A percentile compares a stretch with the other conserved stretches of the same genome.
These are phyloP conservation scores for Heteropelma amictum DNA, from an alignment of 2,888 invertebrate genomes.

Conservation along the genomic window DNA sequence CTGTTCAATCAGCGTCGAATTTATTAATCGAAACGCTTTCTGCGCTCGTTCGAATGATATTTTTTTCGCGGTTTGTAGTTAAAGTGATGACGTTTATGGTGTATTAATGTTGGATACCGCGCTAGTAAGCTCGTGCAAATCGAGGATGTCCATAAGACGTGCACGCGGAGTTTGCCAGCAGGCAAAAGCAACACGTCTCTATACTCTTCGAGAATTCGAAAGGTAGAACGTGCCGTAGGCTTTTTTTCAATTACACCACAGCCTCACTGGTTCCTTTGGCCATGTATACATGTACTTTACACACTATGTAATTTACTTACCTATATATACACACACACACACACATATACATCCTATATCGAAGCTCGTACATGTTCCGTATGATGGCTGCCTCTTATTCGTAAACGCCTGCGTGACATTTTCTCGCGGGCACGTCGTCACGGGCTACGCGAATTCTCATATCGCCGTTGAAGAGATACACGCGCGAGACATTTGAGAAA, in stretches of 20 bases:
- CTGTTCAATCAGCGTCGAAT: background rate
- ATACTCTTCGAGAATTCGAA: conserved; percentile 43
- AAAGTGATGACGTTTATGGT: background rate
- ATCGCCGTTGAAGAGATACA: background rate
- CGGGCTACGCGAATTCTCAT: conserved; percentile 31
- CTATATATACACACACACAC: background rate
- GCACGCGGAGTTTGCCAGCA: conserved; percentile 7
- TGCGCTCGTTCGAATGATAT: no score
- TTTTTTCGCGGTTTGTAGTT: no score
- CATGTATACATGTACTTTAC: background rate
- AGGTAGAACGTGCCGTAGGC: conserved; percentile 51
- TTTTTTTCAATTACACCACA: conserved; percentile 49
- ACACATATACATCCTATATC: conserved; percentile 1
- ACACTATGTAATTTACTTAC: background rate
- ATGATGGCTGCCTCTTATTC: conserved; percentile 35
- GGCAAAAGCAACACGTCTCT: conserved; percentile 21
- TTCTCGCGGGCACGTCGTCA: conserved; percentile 60
- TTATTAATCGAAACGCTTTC: background rate
- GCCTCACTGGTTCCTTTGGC: conserved; percentile 8
- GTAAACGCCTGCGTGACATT: conserved; percentile 64
- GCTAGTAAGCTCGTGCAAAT: conserved; percentile 1
- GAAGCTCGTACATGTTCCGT: no score
- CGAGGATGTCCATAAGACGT: conserved; percentile 44
- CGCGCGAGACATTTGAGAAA: conserved; percentile 45
- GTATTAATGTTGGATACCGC: background rate